Conservation (phyloP, 2,888 invertebrate genomes). For the Piscicola geometra region DNA sequence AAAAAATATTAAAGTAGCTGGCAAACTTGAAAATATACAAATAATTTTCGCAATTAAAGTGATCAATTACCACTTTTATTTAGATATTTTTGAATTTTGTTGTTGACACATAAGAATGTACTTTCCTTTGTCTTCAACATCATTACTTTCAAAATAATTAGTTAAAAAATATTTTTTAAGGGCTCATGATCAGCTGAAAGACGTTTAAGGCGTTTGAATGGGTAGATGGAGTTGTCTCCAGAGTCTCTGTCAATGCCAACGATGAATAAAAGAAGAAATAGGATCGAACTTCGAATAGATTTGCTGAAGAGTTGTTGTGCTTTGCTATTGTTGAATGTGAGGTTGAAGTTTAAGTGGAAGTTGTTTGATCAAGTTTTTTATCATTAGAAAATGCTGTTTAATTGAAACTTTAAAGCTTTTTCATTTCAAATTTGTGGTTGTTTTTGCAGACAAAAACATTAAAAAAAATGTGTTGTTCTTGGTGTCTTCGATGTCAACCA, state of each 20-base stretch:
- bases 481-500: background rate
- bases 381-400: no score
- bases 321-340: background rate
- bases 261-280: background rate
- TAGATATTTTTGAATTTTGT: background rate
- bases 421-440: no score
- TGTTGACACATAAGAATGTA: background rate
- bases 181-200: background rate
- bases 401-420: background rate
- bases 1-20: no score
- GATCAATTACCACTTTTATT: background rate
- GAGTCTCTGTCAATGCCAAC: background rate
- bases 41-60: background rate
- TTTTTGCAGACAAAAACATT: no score
- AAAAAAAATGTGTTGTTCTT: background rate
- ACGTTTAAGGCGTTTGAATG: background rate
- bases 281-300: background rate
- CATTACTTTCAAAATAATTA: no score
- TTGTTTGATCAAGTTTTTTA: background rate
- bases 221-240: constrained; percentile 2
- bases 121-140: no score
- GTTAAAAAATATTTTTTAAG: background rate
- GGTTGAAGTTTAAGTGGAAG: background rate
- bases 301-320: background rate
- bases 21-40: background rate